Evolutionary conservation across 2,888 invertebrate species (phyloP), one percentile per base, ranked within the genome.

Genomic region (Teinopalpus imperialis): DNA sequence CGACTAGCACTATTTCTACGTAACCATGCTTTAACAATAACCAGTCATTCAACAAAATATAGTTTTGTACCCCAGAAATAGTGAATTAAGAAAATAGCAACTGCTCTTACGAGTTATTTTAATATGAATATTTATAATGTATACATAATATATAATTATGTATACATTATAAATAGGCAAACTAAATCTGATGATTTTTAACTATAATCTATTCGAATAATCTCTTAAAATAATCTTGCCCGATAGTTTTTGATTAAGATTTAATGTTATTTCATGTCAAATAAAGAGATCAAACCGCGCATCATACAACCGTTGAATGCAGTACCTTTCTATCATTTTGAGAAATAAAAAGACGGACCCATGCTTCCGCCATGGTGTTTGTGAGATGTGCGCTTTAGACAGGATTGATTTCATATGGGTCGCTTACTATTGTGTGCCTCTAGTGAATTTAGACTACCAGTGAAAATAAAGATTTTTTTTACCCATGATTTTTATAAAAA

Each of bases 61-160:
- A 31, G 41, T 24, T 39, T 36, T 43, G 43, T 43, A 43, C 36
- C 36, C 30, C 18, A 9, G 30, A 35, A 32, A 43, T 29, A 21
- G 9, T 29, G 9, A 6, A 36, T 18, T 43, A 21, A 35, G n/a
- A 43, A 43, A 35, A 43, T 43, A 43, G 36, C 32, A 24, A 43
- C 8, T 10, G 16, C n/a, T 31, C 7, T 36, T 10, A 13, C 6
- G 9, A n/a, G n/a, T n/a, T n/a, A n/a, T n/a, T n/a, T 16, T 3
- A 16, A 16, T 16, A 2, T 16, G 2, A 3, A 16, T 16, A n/a
- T 32, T 13, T 37, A 18, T 26, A 7, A 27, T 39, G 29, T 6
- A 29, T 10, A 39, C 4, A 18, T 29, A 27, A 9, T 10, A 18
- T 7, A 13, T 9, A 20, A 3, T 7, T 27, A 29, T 39, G 20